Evolutionary conservation across 2,113 vertebrate species (phyloP), one percentile per base, ranked within the genome.

Genomic region (Thymallus thymallus): DNA sequence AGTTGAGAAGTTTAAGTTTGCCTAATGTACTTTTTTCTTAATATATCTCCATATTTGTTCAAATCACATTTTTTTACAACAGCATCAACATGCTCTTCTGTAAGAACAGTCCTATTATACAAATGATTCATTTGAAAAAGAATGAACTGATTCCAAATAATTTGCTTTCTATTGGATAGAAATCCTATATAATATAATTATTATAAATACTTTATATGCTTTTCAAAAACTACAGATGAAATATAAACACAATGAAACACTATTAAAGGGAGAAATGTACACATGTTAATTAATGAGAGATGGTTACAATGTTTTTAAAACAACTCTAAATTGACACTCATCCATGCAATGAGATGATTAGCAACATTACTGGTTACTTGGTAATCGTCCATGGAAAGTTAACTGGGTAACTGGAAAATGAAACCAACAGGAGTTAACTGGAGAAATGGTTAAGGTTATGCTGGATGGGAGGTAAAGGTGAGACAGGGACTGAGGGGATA

Each of bases 321-420:
- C 56, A 74, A 22, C 3, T 60, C 20, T 16, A 63, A 41, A 41
- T 16, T 20, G 23, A 58, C 51, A 72, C 61, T 71, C 62, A 75
- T 16, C 65, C 77, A 72, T 82, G 82, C 83, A 83, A 32, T 45
- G 63, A 61, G 72, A 63, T 48, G 22, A 72, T 81, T 68, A 87
- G 69, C 75, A 1, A 41, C 29, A 14, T 35, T 18, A 18, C 12
- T 75, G 63, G 72, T 22, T 68, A 72, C 14, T 20, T 66, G 18
- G 24, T 29, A 24, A 64, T 64, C 18, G 41, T 12, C 45, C 65
- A 41, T 81, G 56, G 67, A 63, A 66, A 68, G n/a, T 64, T 64
- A 64, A 64, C 5, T 26, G 26, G 26, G 26, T 24, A 18, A 68
- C 45, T 81, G 56, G 67, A 62, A 64, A 64, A 64, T 30, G 3